These are phyloP conservation scores for Pangasius macronema DNA, from an alignment of 2,797 vertebrate species.

Conservation along the genomic window DNA sequence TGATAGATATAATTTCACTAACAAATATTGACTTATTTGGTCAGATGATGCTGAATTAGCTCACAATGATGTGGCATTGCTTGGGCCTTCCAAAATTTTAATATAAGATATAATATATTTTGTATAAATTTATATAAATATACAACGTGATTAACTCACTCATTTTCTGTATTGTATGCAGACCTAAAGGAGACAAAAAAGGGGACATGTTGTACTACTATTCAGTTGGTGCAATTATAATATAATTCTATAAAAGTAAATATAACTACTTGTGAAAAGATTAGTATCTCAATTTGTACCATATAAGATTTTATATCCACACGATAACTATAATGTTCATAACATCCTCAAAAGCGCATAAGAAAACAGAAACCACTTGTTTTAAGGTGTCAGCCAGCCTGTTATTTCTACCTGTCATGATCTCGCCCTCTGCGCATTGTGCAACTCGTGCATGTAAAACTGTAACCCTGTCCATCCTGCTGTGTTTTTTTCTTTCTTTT, in stretches of 20 bases:
- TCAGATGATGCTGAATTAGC: not conserved
- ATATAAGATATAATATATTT: no score
- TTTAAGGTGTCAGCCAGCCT: not conserved
- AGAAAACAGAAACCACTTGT: not conserved
- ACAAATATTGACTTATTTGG: not conserved
- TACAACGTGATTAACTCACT: not conserved
- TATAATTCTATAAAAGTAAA: not conserved
- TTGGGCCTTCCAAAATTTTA: not conserved
- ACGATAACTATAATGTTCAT: not conserved
- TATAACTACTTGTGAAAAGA: not conserved
- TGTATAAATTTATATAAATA: no score
- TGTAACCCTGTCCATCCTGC: not conserved
- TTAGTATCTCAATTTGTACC: not conserved
- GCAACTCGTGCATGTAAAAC: not conserved
- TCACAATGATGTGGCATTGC: not conserved
- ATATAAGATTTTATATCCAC: not conserved
- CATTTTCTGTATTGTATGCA: not conserved
- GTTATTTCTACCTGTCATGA: conserved; percentile 6
- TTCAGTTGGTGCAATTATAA: not conserved
- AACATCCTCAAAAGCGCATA: not conserved
- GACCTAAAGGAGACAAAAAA: not conserved
- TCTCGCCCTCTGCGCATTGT: not conserved
- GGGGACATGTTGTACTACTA: not conserved
- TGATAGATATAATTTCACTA: no score
- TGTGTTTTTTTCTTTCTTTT: not conserved